These are phyloP conservation scores for Aphrophora alni DNA, from an alignment of 2,888 invertebrate genomes.

Conservation along the genomic window DNA sequence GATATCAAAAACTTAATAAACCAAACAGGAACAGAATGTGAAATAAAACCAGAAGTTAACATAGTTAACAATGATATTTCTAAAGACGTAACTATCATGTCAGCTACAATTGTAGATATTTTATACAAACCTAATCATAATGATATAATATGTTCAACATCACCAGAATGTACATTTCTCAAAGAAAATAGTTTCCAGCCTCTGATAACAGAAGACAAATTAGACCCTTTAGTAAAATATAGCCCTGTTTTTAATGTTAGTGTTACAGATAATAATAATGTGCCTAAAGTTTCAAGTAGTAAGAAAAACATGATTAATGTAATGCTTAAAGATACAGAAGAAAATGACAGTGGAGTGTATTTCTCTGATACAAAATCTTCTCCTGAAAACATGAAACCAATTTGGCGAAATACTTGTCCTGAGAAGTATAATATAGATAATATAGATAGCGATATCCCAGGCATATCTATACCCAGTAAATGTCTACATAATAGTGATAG, in stretches of 20 bases:
- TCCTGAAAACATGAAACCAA: not conserved
- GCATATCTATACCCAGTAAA: not conserved
- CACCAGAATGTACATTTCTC: not conserved
- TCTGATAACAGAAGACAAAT: not conserved
- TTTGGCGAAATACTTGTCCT: not conserved
- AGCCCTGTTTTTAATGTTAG: not conserved
- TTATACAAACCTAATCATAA: conserved; percentile 29
- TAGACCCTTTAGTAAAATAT: not conserved
- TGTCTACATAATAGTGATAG: conserved; percentile 32
- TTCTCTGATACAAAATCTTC: conserved; percentile 36
- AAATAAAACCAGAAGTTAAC: not conserved
- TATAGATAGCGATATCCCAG: not conserved
- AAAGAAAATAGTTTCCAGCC: not conserved
- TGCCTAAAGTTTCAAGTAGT: conserved; percentile 3
- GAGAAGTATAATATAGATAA: not conserved
- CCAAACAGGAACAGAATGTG: not conserved
- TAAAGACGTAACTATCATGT: not conserved
- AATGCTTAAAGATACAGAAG: conserved; percentile 27
- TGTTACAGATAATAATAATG: not conserved
- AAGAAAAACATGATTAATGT: not conserved
- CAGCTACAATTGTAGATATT: conserved; percentile 35
- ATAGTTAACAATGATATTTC: not conserved
- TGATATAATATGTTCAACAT: not conserved
- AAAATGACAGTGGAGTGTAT: conserved; percentile 33
- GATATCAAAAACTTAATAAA: not conserved